Evolutionary conservation across 1,140 invertebrate species (phyloP).

Genomic region (Procambarus clarkii): DNA sequence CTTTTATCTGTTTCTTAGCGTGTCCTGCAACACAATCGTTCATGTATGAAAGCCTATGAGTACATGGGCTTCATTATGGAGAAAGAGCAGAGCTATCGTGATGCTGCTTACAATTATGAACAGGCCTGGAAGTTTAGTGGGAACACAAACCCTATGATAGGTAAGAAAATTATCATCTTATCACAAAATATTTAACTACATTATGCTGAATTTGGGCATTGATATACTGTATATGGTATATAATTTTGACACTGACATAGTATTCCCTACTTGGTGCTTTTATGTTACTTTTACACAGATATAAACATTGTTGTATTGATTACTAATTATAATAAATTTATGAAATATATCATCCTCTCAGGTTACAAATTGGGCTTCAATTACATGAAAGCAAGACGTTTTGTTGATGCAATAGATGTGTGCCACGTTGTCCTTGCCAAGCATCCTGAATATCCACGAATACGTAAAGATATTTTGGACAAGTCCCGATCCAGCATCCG

Average conservation of each 20-base stretch:
- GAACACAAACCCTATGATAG: constrained; percentile 86
- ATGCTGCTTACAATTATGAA: constrained; percentile 89
- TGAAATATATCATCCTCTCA: constrained; percentile 66
- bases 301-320: too few species aligned
- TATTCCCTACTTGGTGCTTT: too few species aligned
- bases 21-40: constrained; percentile 91
- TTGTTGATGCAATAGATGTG: constrained; percentile 90
- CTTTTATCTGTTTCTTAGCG: constrained; percentile 75
- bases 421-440: constrained; percentile 88
- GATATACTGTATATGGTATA: too few species aligned
- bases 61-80: constrained; percentile 91
- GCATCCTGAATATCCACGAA: constrained; percentile 92
- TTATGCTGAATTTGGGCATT: too few species aligned
- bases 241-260: too few species aligned
- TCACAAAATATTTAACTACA: too few species aligned
- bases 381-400: constrained; percentile 92
- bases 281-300: too few species aligned
- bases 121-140: constrained; percentile 89
- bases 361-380: constrained; percentile 96
- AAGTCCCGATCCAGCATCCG: constrained; percentile 81
- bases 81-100: constrained; percentile 93
- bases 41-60: constrained; percentile 93
- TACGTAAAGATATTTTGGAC: constrained; percentile 94
- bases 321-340: too few species aligned
- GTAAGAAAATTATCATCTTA: constrained; percentile 73